A percentile compares a stretch with the other conserved stretches of the same genome.
Evolutionary conservation across 64 coral and sea anemone genomes (phyloP).

Genomic region (Astreopora myriophthalma): DNA sequence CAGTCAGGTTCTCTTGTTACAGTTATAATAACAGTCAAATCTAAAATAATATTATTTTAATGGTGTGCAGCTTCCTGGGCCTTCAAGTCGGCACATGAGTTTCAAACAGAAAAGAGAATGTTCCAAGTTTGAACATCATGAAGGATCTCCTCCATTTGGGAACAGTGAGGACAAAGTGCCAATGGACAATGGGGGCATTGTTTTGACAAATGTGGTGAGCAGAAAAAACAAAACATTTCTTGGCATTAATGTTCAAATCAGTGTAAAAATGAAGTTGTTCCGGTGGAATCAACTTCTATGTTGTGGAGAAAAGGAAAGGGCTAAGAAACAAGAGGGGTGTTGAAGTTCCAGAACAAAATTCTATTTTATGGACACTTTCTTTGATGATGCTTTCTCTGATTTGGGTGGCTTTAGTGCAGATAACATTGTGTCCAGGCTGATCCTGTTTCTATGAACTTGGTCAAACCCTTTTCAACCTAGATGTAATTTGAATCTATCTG

Average conservation of each 20-base stretch:
- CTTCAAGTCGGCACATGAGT: slow-evolving; percentile 72
- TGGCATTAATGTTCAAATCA: not conserved
- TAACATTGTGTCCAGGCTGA: too few species aligned
- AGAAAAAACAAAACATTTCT: not conserved
- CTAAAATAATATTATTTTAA: not conserved
- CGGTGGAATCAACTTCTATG: too few species aligned
- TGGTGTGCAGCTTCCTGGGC: slow-evolving; percentile 72
- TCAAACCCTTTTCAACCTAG: too few species aligned
- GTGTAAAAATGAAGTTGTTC: too few species aligned
- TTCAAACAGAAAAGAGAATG: slow-evolving; percentile 57
- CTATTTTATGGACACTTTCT: too few species aligned
- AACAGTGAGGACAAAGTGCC: not conserved
- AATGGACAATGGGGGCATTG: slow-evolving; percentile 53
- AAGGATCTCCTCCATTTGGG: slow-evolving; percentile 45
- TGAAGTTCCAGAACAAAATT: too few species aligned
- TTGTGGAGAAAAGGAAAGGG: too few species aligned
- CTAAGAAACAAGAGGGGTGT: too few species aligned
- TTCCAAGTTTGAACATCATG: slow-evolving; percentile 72
- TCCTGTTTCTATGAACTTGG: too few species aligned
- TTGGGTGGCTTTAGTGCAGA: too few species aligned
- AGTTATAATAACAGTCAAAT: not conserved
- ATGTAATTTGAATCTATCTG: too few species aligned
- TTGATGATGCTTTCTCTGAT: too few species aligned
- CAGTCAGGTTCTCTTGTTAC: not conserved
- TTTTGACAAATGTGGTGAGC: slow-evolving; percentile 79